Evolutionary conservation across 2,797 vertebrate genomes (phyloP), one percentile per base, ranked within the genome.

Genomic region (Macrochelys suwanniensis): DNA sequence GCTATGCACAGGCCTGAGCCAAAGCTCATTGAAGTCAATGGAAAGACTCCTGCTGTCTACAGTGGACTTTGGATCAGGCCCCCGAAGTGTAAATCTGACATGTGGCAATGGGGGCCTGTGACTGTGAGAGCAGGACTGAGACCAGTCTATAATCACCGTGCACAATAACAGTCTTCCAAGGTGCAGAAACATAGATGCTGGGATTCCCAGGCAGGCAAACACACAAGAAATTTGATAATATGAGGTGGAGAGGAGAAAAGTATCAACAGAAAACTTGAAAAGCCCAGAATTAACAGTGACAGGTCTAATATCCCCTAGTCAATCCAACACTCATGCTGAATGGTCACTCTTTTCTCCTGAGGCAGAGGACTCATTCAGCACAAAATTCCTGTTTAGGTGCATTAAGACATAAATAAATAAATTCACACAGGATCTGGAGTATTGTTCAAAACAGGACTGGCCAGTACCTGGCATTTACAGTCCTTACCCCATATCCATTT

Each of bases 181-280:
- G 37, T 56, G 80, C 59, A 90, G 80, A 90, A 90, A 89, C 49
- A 49, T 0, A 89, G 47, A 17, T 49, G 82, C 1, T n/a, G 79
- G 51, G 47, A 91, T 80, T 74, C 1, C 7, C 15, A 49, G 59
- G 51, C 23, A 10, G 92, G 45, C 45, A 94, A 26, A 6, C 23
- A 87, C 13, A 94, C 23, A 74, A 91, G 95, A 94, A 96, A 87
- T 84, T 80, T 78, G 49, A 2, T 17, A 13, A 28, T 91, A 87
- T 5, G 0, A 88, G 53, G 31, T 4, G 76, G 37, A 76, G 19
- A 84, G n/a, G 2, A 87, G 31, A 94, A 95, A 90, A 92, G 89
- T 88, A 95, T 86, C 90, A 91, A 51, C 7, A 31, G 84, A 91
- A 93, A 47, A 82, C 74, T 54, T 94, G 80, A 95, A 94, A 76